A percentile compares a stretch with the other conserved stretches of the same genome.
Conservation (phyloP, 2,113 vertebrate species). For the Heterocephalus glaber region DNA sequence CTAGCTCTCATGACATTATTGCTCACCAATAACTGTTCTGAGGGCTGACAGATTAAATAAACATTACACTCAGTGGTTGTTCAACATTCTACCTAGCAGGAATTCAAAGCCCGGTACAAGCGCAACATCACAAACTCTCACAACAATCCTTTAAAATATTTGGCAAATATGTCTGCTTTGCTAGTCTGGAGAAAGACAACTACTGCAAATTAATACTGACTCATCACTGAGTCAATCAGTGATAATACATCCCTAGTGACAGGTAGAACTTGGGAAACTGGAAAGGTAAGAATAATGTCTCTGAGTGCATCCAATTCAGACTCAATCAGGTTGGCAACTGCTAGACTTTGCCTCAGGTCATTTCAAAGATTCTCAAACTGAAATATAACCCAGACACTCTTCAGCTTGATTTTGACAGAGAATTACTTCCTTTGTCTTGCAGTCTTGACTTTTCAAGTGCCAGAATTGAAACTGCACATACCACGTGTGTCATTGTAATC, state of each 20-base stretch:
- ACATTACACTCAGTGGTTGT: not conserved
- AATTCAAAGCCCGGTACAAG: not conserved
- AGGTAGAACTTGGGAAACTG: not conserved
- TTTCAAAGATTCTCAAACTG: not conserved
- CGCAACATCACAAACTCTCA: not conserved
- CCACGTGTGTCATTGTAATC: too few relatives aligned
- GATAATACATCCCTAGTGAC: not conserved
- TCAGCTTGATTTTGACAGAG: constrained; percentile 4
- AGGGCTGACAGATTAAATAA: not conserved
- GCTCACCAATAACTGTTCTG: not conserved
- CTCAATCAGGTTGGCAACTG: not conserved
- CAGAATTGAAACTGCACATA: not conserved
- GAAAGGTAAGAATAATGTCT: not conserved
- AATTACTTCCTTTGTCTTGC: not conserved
- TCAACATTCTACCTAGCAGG: not conserved
- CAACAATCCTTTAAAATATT: not conserved
- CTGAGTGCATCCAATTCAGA: not conserved
- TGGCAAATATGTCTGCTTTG: not conserved
- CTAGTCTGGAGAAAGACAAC: not conserved
- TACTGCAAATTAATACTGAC: not conserved
- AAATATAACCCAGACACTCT: not conserved
- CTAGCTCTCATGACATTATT: not conserved
- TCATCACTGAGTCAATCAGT: not conserved
- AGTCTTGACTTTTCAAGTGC: not conserved
- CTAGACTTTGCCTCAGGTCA: not conserved